phyloP scores from a whole-genome alignment of 2,888 invertebrate genomes.

The Melangyna quadrimaculata region DNA sequence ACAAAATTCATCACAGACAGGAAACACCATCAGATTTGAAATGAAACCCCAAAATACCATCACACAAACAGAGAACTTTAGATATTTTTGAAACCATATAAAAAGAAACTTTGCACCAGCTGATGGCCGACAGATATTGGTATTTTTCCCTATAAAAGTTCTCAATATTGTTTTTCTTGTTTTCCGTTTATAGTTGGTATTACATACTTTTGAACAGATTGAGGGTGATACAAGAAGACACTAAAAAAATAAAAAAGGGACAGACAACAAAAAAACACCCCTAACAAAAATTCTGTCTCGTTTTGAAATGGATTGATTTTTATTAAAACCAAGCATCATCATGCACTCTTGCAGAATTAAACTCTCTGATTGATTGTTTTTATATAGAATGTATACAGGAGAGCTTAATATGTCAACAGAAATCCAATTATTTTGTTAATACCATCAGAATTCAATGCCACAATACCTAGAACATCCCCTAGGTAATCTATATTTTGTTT shows the following conservation, averaged over 20 bases:
- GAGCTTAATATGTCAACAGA: not conserved
- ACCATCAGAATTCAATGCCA: not conserved
- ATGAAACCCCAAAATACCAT: not conserved
- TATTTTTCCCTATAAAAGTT: not conserved
- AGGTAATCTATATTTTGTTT: not conserved
- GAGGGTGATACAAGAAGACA: not conserved
- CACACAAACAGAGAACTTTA: not conserved
- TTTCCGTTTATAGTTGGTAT: not conserved
- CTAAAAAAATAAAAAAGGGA: not conserved
- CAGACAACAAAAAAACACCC: not conserved
- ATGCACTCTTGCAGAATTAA: not conserved
- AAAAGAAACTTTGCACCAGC: not conserved
- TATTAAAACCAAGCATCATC: not conserved
- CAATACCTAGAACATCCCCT: not conserved
- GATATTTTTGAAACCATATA: not conserved
- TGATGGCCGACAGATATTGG: not conserved
- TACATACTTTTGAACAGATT: not conserved
- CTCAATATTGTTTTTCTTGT: not conserved
- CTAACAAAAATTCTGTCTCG: not conserved
- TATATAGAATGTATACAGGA: not conserved
- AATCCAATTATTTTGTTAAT: not conserved
- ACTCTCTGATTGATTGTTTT: not conserved
- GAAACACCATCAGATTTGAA: conserved; percentile 12
- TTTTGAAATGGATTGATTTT: conserved; percentile 1
- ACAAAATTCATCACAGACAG: conserved; percentile 2